A percentile compares a stretch with the other conserved stretches of the same genome.
phyloP scores from a whole-genome alignment of 1,140 invertebrate genomes.

The Arion vulgaris region DNA sequence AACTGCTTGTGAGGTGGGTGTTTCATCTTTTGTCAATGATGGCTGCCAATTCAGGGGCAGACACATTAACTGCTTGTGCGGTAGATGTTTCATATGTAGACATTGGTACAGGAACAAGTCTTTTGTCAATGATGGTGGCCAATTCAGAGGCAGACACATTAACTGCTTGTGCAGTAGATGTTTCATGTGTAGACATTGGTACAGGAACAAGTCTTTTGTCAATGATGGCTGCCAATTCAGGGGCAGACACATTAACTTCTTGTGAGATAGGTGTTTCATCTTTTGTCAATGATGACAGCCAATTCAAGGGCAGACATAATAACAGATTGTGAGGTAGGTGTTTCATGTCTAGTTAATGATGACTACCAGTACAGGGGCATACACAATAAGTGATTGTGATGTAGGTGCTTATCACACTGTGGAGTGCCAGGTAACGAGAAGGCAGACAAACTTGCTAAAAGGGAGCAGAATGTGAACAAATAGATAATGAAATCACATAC shows the following conservation, averaged over 20 bases:
- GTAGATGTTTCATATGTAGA: too few relatives aligned
- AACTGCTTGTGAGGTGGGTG: conserved; percentile 91
- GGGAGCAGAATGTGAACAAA: too few relatives aligned
- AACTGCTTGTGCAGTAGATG: conserved; percentile 91
- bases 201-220: conserved; percentile 92
- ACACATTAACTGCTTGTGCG: conserved; percentile 92
- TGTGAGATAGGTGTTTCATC: conserved; percentile 91
- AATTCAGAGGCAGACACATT: conserved; percentile 89
- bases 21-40: conserved; percentile 98
- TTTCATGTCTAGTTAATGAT: conserved; percentile 97
- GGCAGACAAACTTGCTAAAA: too few relatives aligned
- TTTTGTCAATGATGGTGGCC: conserved; percentile 96
- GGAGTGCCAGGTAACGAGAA: too few relatives aligned
- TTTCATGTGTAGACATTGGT: conserved; percentile 98
- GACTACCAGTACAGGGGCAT: conserved; percentile 89
- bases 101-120: conserved; percentile 93
- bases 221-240: conserved; percentile 92
- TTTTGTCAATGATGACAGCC: conserved; percentile 96
- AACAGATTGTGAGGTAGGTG: conserved; percentile 91
- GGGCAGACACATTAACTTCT: conserved; percentile 90
- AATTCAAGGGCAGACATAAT: conserved; percentile 89
- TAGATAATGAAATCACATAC: too few relatives aligned
- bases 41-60: conserved; percentile 89
- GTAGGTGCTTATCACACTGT: too few relatives aligned
- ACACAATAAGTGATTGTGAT: conserved; percentile 92